Base-by-base conservation (phyloP, 2,797 vertebrate species). In the Harpagifer antarcticus region DNA sequence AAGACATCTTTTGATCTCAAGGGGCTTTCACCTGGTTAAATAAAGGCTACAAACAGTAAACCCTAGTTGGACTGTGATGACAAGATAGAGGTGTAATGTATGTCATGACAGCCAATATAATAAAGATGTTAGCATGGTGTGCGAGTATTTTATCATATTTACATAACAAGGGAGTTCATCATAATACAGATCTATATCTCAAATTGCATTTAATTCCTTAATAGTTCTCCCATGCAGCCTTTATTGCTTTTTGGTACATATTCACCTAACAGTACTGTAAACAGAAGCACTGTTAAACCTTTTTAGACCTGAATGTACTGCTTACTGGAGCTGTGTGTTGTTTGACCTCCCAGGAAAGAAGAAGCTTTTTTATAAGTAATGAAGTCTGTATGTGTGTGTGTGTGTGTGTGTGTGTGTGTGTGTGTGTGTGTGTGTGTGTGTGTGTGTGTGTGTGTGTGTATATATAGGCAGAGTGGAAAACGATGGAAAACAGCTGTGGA, bases 261-360 rank as follows among this genome's bases (percentile, higher is more conserved):
- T 33, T 33, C 7, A 33, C 5, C 33, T 7, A 9, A 37, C 33
- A 37, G 33, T 1, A 37, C 27, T 17, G 17, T 9, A 78, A 78
- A 64, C 31, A 49, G 31, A 49, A 73, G 61, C 40, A 33, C 40
- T 72, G 67, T 27, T 62, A 31, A 72, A 27, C 31, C 50, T 49
- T 65, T 63, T 82, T 62, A 79, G 78, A 82, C 40, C 50, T 68
- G 62, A 69, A 74, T 78, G 69, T 74, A 82, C 65, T 68, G 79
- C 80, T 86, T 40, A 78, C 42, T 81, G 72, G 31, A 82, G 73
- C 44, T 75, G 5, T 83, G 66, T 65, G 55, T 65, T 55, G 61
- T 60, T 47, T 66, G 68, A 81, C 72, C 67, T 58, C 83, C 45
- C 70, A 64, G 45, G 68, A 83, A 89, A 69, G 86, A 87, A 90